Evolutionary conservation across 1,140 invertebrate genomes (phyloP), one percentile per base, ranked within the genome.

Genomic region (Tetraneura akinire): DNA sequence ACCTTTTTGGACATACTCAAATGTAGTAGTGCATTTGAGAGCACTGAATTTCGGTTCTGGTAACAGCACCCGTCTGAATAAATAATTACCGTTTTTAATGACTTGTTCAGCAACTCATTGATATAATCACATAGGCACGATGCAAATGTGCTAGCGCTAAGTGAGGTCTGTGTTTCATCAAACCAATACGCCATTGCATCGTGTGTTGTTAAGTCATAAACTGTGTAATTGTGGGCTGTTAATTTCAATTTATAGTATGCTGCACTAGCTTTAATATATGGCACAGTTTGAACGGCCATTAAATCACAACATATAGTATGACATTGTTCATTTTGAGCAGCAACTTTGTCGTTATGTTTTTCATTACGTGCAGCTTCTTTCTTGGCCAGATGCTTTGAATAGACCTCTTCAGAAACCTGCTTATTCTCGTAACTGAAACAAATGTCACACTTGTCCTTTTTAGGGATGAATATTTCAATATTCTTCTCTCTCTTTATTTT

Each of bases 31-130:
- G 84, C 84, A 83, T 86, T 86, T 13, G 84, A 76, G 32, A 87
- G 29, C 10, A 83, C 82, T 16, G 60, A 55, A 74, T 86, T 86
- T 16, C 85, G 78, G 66, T 86, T 86, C 82, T 86, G 85, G 32
- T 83, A 82, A 6, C 81, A 82, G 73, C 84, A 85, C 13, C 84
- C 85, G 81, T 86, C 84, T 42, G 84, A 84, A 76, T 80, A 85
- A 53, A 85, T 81, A 70, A 85, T 74, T 57, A 85, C 84, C 10
- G 76, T 80, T 66, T 5, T 68, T 16, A 37, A 0, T 21, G 60
- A 37, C 60, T 62, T 60, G 23, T 60, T 16, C 4, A 71, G 60
- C 1, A 64, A 64, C n/a, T 64, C 0, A 5, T 18, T 0, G 18
- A 64, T 2, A 64, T 64, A 64, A 8, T 64, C 29, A 64, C 37